Percentiles rank a stretch among this genome's conserved stretches.
Conservation (phyloP, 2,888 invertebrate genomes). For the Mesoligia furuncula region DNA sequence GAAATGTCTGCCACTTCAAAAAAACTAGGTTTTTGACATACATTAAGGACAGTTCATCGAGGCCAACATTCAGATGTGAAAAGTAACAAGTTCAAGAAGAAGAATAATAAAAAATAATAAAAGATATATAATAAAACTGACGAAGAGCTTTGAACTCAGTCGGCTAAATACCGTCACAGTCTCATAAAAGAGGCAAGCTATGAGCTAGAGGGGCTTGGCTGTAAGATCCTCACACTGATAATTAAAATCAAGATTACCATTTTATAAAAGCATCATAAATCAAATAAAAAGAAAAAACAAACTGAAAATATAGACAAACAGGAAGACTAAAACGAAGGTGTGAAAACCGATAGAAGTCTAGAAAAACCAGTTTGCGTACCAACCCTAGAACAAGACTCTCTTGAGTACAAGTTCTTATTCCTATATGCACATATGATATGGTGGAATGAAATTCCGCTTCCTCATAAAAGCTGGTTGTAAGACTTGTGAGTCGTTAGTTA, state of each 20-base stretch:
- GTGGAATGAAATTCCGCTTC: slow-evolving; percentile 73
- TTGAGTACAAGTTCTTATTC: slow-evolving; percentile 62
- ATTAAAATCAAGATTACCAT: not conserved
- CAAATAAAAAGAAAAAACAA: not conserved
- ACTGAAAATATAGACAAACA: slow-evolving; percentile 3
- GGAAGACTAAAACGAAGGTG: slow-evolving; percentile 29
- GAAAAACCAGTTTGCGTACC: slow-evolving; percentile 26
- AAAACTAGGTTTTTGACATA: not conserved
- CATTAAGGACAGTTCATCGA: not conserved
- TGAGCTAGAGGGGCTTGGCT: not conserved
- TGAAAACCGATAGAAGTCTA: slow-evolving; percentile 2
- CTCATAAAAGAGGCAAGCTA: slow-evolving; percentile 1
- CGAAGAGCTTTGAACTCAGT: not conserved
- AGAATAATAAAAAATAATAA: not conserved
- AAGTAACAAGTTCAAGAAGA: slow-evolving; percentile 1
- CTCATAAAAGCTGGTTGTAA: slow-evolving; percentile 68
- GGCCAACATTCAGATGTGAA: not conserved
- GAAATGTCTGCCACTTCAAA: not conserved
- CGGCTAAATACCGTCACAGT: not conserved
- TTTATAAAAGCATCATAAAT: slow-evolving; percentile 13
- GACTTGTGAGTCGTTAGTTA: slow-evolving; percentile 43
- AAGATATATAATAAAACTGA: not conserved
- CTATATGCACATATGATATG: slow-evolving; percentile 43
- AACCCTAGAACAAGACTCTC: slow-evolving; percentile 36
- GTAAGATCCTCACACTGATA: not conserved